Base-by-base conservation (phyloP, 30 jellyfish, hydroid and myxozoan species). In the Turritopsis dohrnii region DNA sequence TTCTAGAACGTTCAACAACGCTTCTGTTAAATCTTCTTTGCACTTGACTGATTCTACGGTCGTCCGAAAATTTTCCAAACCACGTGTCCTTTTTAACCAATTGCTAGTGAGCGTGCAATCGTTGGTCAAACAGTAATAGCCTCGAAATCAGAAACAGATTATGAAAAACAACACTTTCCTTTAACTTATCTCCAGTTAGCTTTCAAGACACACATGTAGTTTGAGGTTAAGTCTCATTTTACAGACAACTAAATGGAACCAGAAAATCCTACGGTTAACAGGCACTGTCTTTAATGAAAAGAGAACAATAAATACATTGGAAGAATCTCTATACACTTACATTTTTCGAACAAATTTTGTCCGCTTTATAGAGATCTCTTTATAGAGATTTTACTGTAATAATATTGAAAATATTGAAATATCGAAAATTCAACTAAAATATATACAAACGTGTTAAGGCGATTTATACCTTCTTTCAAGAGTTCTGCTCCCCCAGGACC, bases 51-150 rank as follows among this genome's bases (percentile, higher is more conserved):
- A 72, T 24, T 81, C 18, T 13, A 89, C 53, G 17, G 81, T 73
- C 25, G 72, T 85, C 28, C 83, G 17, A 52, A 90, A 90, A 27
- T 79, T 83, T 26, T 66, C 24, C 79, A 82, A 81, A 29, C 97
- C 95, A 72, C 65, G 54, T 53, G 54, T 72, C 23, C 76, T 89
- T 75, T 90, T 90, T 1, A 89, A 81, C 95, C 97, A 90, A 13
- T 89, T 28, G 66, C 89, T 69, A 71, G 85, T 30, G 22, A 90
- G 27, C 23, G 75, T 86, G 22, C 60, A n/a, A n/a, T 88, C 84
- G 83, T 90, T 90, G 84, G 93, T 66, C 79, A 90, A 31, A 28
- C 96, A 84, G 41, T 76, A 83, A 66, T 75, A 54, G 41, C 97
- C 96, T 86, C 65, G 66, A n/a, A 31, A 9, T 22, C 4, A 16